Base-by-base conservation (phyloP, 35 echinoderm and acorn worm species). In the Lytechinus pictus region DNA sequence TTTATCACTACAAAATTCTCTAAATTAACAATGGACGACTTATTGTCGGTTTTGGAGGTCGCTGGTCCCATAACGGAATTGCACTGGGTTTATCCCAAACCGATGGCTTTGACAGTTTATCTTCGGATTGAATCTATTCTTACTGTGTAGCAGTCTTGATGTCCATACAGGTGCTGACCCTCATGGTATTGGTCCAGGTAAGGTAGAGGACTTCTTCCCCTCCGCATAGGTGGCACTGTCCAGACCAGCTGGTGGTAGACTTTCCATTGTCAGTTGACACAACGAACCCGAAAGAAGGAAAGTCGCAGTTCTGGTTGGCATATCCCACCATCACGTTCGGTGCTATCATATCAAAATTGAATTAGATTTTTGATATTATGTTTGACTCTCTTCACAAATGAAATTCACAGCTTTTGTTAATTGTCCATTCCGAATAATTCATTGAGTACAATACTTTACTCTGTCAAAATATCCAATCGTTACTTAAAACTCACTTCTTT, bases 161-260 rank as follows among this genome's bases (percentile, higher is more conserved):
- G 1, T 95, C 87, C 29, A 87, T 55, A 61, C 98, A 99, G 54
- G 95, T 92, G 56, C 86, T 58, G 14, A 95, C 97, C 71, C 94
- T 27, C 24, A 97, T 94, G 0, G 97, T 97, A 27, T 96, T 92
- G 29, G 97, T 95, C 98, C 98, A 99, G 3, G 98, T 98, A 21
- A 97, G 97, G 44, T 96, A 61, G 9, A 99, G 95, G 24, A 97
- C 96, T 51, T 99, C 98, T 29, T 97, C 87, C 5, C 96, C 96
- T 6, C 91, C 98, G 88, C 98, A 99, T 21, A 97, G 87, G 52
- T 97, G 97, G 89, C 98, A 99, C 94, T 99, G 98, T 57, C 98
- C 98, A 14, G 98, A 98, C 98, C 98, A 99, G 89, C 98, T 99
- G 24, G 57, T 99, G 21, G 98, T 97, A 27, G 95, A 93, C n/a